phyloP scores from a whole-genome alignment of 2,888 invertebrate genomes.

The Nomada ruficornis region DNA sequence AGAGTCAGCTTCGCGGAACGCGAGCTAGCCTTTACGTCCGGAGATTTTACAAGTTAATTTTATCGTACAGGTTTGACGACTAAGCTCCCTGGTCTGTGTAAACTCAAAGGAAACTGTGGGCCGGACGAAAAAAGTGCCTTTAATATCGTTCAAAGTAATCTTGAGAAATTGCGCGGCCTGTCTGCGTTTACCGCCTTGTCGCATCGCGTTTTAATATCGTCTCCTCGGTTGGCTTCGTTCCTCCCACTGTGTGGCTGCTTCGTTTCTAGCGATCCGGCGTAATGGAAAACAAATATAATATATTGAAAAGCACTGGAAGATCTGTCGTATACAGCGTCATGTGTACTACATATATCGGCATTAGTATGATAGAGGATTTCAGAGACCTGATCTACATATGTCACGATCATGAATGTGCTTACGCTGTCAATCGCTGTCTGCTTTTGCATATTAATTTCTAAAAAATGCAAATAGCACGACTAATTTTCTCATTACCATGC shows the following conservation, averaged over 20 bases:
- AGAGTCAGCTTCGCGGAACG: slow-evolving; percentile 24
- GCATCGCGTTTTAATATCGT: slow-evolving; percentile 43
- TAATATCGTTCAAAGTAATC: slow-evolving; percentile 47
- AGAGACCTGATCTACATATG: too few relatives aligned
- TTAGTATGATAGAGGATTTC: too few relatives aligned
- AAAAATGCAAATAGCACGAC: too few relatives aligned
- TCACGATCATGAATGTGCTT: too few relatives aligned
- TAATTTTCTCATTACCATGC: too few relatives aligned
- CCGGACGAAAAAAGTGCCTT: slow-evolving; percentile 21
- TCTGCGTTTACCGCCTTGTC: slow-evolving; percentile 47
- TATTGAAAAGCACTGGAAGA: too few relatives aligned
- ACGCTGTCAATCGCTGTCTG: too few relatives aligned
- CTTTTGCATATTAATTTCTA: too few relatives aligned
- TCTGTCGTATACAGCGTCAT: too few relatives aligned
- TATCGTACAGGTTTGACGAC: slow-evolving; percentile 58
- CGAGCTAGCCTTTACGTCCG: slow-evolving; percentile 26
- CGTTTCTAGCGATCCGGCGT: neutral
- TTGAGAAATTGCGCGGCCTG: slow-evolving; percentile 42
- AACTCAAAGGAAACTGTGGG: slow-evolving; percentile 36
- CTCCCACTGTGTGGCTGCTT: neutral
- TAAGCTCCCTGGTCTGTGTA: slow-evolving; percentile 27
- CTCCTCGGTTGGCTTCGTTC: neutral
- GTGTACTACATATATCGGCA: too few relatives aligned
- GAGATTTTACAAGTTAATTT: slow-evolving; percentile 46
- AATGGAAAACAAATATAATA: too few relatives aligned